phyloP scores from a whole-genome alignment of 1,140 invertebrate species.

The Euglossa dilemma region DNA sequence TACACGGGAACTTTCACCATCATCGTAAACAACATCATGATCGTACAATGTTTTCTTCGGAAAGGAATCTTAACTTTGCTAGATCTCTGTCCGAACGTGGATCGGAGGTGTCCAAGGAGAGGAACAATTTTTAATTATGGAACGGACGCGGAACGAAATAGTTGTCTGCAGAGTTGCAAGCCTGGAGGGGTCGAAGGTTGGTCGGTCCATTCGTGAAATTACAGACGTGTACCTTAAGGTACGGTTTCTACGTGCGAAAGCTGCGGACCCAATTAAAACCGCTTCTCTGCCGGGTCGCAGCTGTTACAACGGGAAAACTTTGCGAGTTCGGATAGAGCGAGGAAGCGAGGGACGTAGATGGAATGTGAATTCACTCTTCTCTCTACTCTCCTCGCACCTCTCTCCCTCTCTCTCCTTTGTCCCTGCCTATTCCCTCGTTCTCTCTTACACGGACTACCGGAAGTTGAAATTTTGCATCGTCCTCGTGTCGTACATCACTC shows the following conservation, averaged over 20 bases:
- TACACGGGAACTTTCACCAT: no score
- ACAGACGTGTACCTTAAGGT: constrained; percentile 48
- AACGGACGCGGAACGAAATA: neutral
- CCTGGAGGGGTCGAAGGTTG: neutral
- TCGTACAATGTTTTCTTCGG: no score
- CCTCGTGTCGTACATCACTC: constrained; percentile 35
- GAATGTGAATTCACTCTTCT: constrained; percentile 61
- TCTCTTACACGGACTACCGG: neutral
- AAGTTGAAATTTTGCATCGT: constrained; percentile 59
- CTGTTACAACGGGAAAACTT: constrained; percentile 67
- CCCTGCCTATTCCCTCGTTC: neutral
- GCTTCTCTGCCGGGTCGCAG: constrained; percentile 66
- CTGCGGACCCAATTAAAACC: constrained; percentile 73
- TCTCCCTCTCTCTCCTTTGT: neutral
- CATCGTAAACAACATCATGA: no score
- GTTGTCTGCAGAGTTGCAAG: neutral
- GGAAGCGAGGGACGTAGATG: constrained; percentile 57
- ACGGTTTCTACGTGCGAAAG: constrained; percentile 50
- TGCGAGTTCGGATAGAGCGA: constrained; percentile 55
- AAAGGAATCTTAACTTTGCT: no score
- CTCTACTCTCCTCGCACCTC: constrained; percentile 13
- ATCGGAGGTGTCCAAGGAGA: neutral
- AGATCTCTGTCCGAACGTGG: neutral
- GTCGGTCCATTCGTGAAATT: constrained; percentile 33
- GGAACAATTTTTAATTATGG: constrained; percentile 35